Evolutionary conservation across 2,888 invertebrate species (phyloP), one percentile per base, ranked within the genome.

Genomic region (Temnothorax ravouxi): DNA sequence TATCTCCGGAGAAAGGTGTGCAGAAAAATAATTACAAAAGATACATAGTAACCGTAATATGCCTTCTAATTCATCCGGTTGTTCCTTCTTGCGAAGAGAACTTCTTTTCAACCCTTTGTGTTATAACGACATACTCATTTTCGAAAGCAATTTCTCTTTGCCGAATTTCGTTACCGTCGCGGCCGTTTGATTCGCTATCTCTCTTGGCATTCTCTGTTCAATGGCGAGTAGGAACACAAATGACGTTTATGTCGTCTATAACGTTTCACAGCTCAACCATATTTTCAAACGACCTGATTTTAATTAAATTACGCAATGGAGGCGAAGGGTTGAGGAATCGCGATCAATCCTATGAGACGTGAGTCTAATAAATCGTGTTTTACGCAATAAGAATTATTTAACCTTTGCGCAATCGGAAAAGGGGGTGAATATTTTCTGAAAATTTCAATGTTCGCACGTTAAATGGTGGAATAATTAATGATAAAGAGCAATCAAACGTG

Each of bases 401-500:
- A 80, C 4, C 11, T 34, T 34, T 25, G 62, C 50, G 5, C 34
- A 11, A 34, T 59, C 52, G n/a, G 38, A 59, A 38, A 18, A 3
- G n/a, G 44, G 15, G 38, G 1, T 2, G 15, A 52, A 41, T 64
- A 44, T 69, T 56, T 69, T 59, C 41, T n/a, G 44, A 62, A 81
- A 74, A 64, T n/a, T 81, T 80, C 8, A 21, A 71, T 76, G 25
- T n/a, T 41, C 76, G 25, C 11, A n/a, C 15, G 29, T 56, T 52
- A 50, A 29, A 47, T 44, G 21, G 4, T 18, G 47, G 41, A 47
- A 66, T 56, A 83, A 82, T 54, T 64, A 67, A 44, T 84, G 61
- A 82, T 61, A 83, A 83, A 79, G 64, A 84, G 75, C 66, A 72
- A 62, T 56, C 56, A 21, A 72, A 84, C 29, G 79, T 59, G 38